Conservation (phyloP, 2,888 invertebrate genomes). For the Drosophila bunnanda region DNA sequence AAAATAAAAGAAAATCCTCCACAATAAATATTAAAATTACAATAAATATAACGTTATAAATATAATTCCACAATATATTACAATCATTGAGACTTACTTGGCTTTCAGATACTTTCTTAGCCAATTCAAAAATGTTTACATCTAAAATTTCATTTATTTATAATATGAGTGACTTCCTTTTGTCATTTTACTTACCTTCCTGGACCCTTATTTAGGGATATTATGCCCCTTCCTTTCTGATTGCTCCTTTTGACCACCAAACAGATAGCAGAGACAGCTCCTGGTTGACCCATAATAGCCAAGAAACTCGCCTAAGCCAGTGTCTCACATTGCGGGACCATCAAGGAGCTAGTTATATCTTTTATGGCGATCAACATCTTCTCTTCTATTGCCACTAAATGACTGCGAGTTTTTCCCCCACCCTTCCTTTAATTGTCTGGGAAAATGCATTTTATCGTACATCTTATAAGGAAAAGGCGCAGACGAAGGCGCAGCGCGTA, state of each 20-base stretch:
- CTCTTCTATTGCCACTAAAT: constrained; percentile 45
- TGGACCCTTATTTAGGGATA: not conserved
- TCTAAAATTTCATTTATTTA: too few species aligned
- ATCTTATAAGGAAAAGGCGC: constrained; percentile 45
- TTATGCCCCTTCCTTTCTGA: constrained; percentile 2
- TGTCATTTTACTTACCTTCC: not conserved
- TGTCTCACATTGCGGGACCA: constrained; percentile 51
- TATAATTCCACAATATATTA: too few species aligned
- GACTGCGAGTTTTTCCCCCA: constrained; percentile 19
- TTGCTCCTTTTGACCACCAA: constrained; percentile 6
- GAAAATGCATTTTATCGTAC: constrained; percentile 66
- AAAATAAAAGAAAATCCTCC: too few species aligned
- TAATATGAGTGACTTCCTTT: not conserved
- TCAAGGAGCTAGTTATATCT: constrained; percentile 26
- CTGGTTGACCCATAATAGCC: constrained; percentile 16
- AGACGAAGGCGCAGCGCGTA: constrained; percentile 39
- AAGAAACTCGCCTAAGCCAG: constrained; percentile 40
- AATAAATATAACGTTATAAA: not conserved
- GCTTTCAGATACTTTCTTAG: not conserved
- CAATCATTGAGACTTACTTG: too few species aligned
- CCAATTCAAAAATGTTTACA: not conserved
- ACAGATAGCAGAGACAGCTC: constrained; percentile 1
- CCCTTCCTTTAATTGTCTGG: constrained; percentile 68
- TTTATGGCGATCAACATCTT: constrained; percentile 38
- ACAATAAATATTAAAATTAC: too few species aligned